Evolutionary conservation across 1,140 invertebrate species (phyloP), one percentile per base, ranked within the genome.

Genomic region (Stegodyphus mimosarum): DNA sequence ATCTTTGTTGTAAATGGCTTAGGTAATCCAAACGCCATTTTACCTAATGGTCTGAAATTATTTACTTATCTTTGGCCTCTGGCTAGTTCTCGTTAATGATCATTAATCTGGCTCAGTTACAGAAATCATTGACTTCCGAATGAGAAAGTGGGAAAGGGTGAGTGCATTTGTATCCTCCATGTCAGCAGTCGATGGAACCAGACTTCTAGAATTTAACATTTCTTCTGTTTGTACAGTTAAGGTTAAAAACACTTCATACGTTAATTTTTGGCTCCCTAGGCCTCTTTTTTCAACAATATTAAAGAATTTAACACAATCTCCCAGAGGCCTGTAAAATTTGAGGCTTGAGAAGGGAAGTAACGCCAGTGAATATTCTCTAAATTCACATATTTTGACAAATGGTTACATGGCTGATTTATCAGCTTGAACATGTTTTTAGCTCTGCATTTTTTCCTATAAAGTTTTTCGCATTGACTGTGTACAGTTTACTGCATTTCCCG

Each of bases 321-420:
- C 70, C 83, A 88, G 10, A 88, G 67, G 10, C 87, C 83, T 6
- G 78, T 79, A 72, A 91, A 90, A 88, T 91, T 89, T 6, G 90
- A 88, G 7, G 90, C 88, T 11, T 67, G 18, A 18, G 91, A 89
- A 5, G 91, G 91, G 81, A 90, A 91, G 83, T 92, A 91, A 60
- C 90, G 74, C 85, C 51, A 81, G 5, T 51, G 53, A 49, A 76
- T 63, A 48, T 33, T 33, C 33, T 76, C 55, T 7, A 6, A 6
- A 9, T 10, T 50, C n/a, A 72, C 7, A 50, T 6, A 72, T 33
- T 51, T 72, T 6, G 49, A 17, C 13, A 76, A 11, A 9, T 33
- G 17, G 18, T 60, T 49, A 18, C n/a, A 17, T 76, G 18, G 13
- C 13, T 6, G 10, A 15, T 18, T 17, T 63, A 49, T 48, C 15